phyloP scores from a whole-genome alignment of 1,140 invertebrate genomes.

The Eupeodes corollae region DNA sequence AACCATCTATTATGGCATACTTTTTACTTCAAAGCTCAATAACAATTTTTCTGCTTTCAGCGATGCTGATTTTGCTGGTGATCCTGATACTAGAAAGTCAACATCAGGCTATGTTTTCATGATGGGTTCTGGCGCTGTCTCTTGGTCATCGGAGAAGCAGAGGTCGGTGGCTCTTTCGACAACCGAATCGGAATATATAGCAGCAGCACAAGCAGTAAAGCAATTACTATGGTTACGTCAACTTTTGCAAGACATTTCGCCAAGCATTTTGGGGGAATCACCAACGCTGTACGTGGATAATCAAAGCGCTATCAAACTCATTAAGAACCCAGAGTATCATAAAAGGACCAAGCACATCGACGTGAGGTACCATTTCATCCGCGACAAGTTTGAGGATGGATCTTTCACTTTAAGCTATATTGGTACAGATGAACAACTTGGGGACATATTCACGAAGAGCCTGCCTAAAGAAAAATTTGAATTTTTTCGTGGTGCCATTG shows the following conservation, averaged over 20 bases:
- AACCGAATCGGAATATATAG: slow-evolving; percentile 31
- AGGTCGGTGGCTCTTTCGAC: slow-evolving; percentile 19
- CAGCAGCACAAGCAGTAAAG: slow-evolving; percentile 14
- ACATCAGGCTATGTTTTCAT: slow-evolving; percentile 30
- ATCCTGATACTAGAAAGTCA: slow-evolving; percentile 27
- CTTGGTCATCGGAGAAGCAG: slow-evolving; percentile 31
- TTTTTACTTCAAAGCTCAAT: slow-evolving; percentile 4
- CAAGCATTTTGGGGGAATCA: background rate
- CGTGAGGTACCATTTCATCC: slow-evolving; percentile 2
- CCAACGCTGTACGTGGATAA: slow-evolving; percentile 10
- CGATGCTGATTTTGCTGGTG: slow-evolving; percentile 36
- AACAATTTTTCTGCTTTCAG: slow-evolving; percentile 17
- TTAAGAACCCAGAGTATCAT: slow-evolving; percentile 4
- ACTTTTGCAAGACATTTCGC: slow-evolving; percentile 17
- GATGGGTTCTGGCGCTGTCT: slow-evolving; percentile 15
- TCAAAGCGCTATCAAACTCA: slow-evolving; percentile 10
- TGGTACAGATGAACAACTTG: slow-evolving; percentile 13
- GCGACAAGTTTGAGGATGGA: slow-evolving; percentile 1
- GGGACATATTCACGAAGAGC: slow-evolving; percentile 19
- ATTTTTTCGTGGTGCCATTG: too few relatives aligned
- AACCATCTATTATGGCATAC: slow-evolving; percentile 19
- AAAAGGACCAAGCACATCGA: slow-evolving; percentile 6
- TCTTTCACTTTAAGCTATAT: slow-evolving; percentile 13
- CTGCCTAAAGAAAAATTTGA: background rate
- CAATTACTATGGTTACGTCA: slow-evolving; percentile 22